phyloP scores from a whole-genome alignment of 2,888 invertebrate species.

The Thereva unica region DNA sequence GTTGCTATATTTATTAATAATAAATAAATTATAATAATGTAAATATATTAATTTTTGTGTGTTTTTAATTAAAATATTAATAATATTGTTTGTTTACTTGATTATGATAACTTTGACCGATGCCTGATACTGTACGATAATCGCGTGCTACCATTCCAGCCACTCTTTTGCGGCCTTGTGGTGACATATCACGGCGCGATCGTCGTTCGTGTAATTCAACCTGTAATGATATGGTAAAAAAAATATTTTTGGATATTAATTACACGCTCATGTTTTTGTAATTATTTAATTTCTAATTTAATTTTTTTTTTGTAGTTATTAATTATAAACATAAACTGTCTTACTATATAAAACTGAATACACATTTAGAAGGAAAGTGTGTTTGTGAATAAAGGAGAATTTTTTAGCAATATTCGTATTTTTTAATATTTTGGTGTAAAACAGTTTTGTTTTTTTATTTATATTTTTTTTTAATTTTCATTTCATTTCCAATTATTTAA shows the following conservation, averaged over 20 bases:
- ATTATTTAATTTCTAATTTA: too few relatives aligned
- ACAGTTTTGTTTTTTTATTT: too few relatives aligned
- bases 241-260: not conserved
- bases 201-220: conserved; percentile 69
- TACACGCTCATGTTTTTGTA: too few relatives aligned
- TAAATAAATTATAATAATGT: not conserved
- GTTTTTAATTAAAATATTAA: not conserved
- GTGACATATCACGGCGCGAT: conserved; percentile 84
- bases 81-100: conserved; percentile 49
- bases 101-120: conserved; percentile 59
- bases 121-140: conserved; percentile 59
- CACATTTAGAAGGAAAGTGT: too few relatives aligned
- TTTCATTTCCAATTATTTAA: too few relatives aligned
- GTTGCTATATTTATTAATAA: conserved; percentile 6
- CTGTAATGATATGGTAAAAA: conserved; percentile 49
- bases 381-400: too few relatives aligned
- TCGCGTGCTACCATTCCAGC: conserved; percentile 69
- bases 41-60: conserved; percentile 22
- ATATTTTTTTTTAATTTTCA: too few relatives aligned
- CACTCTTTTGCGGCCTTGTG: conserved; percentile 72
- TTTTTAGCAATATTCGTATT: too few relatives aligned
- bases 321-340: too few relatives aligned
- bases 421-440: too few relatives aligned
- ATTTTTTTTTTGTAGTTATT: too few relatives aligned
- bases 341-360: too few relatives aligned